phyloP scores from a whole-genome alignment of 2,113 vertebrate genomes.

The Clarias macrocephalus region DNA sequence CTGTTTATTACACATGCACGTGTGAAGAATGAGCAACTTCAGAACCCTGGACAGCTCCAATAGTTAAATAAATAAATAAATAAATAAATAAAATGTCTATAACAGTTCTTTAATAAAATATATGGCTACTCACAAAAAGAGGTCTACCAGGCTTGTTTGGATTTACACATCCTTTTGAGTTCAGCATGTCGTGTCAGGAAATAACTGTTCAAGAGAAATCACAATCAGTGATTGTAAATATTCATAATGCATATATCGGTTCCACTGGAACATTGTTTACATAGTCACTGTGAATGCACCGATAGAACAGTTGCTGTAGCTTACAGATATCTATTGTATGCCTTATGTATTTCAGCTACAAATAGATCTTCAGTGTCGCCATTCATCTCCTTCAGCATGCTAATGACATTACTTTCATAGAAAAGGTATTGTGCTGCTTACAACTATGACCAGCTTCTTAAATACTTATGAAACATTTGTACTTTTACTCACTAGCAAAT shows the following conservation, averaged over 20 bases:
- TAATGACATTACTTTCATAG: not conserved
- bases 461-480: not conserved
- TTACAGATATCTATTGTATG: not conserved
- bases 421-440: not conserved
- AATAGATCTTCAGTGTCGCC: not conserved
- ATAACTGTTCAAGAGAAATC: not conserved
- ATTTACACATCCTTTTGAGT: not conserved
- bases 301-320: not conserved
- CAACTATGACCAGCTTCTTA: not conserved
- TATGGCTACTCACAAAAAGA: not conserved
- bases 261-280: not conserved
- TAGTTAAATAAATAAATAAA: not conserved
- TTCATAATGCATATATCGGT: not conserved
- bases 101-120: not conserved
- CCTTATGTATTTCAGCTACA: not conserved
- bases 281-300: not conserved
- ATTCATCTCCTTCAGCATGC: not conserved
- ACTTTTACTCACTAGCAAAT: not conserved
- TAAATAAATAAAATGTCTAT: not conserved
- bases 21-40: not conserved
- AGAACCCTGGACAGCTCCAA: slow-evolving; percentile 12
- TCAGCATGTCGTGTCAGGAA: not conserved
- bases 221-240: not conserved
- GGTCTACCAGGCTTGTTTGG: not conserved
- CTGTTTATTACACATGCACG: not conserved